Evolutionary conservation across 2,113 vertebrate genomes (phyloP).

Genomic region (Nettapus auritus): DNA sequence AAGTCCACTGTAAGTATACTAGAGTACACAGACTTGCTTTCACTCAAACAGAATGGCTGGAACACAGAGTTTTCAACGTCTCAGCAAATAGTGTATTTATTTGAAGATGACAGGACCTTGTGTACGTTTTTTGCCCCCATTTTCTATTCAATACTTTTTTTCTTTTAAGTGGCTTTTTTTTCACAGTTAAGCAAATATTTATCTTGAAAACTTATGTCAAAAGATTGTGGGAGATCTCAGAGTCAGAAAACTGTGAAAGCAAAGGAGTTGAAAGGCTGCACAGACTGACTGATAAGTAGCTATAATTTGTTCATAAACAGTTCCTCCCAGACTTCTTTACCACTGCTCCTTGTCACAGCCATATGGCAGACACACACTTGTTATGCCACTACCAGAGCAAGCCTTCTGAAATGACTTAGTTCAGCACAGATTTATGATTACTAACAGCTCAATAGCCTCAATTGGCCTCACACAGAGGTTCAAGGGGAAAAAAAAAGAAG

Average conservation of each 20-base stretch:
- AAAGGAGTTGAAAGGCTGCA: background rate
- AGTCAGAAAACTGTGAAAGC: background rate
- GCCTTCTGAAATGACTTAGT: background rate
- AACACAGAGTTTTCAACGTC: background rate
- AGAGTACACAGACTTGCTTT: background rate
- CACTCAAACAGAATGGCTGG: background rate
- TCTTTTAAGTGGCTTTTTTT: background rate
- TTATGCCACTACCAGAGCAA: background rate
- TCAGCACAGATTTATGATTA: background rate
- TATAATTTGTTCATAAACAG: background rate
- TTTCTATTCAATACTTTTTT: background rate
- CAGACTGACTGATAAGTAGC: background rate
- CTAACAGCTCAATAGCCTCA: background rate
- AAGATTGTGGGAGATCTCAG: background rate
- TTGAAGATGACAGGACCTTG: background rate
- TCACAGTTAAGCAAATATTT: background rate
- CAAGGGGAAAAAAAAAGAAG: background rate
- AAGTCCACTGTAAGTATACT: background rate
- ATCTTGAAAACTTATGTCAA: background rate
- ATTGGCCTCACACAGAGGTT: rapidly evolving
- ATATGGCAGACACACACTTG: background rate
- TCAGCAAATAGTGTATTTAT: background rate
- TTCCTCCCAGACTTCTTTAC: background rate
- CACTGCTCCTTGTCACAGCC: background rate
- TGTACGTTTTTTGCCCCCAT: background rate